Evolutionary conservation across 2,113 vertebrate species (phyloP).

Genomic region (Falcunculus frontatus): DNA sequence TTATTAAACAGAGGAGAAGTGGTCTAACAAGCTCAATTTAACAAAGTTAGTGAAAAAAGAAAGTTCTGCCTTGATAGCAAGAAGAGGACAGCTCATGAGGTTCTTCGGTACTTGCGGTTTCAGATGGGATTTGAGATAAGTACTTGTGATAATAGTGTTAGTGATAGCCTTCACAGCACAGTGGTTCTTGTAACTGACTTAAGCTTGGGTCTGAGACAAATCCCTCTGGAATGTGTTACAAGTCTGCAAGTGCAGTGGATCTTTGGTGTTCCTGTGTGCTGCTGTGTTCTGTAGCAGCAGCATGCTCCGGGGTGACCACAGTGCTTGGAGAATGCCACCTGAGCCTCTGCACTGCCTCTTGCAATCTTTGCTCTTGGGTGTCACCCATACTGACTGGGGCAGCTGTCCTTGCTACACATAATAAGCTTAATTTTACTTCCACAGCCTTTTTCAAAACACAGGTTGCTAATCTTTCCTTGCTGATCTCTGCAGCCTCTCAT

Average conservation of each 20-base stretch:
- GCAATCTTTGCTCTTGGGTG: not conserved
- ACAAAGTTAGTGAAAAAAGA: not conserved
- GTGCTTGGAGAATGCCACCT: not conserved
- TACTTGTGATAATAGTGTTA: not conserved
- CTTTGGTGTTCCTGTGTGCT: not conserved
- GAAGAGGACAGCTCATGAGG: not conserved
- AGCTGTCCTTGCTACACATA: not conserved
- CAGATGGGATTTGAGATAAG: not conserved
- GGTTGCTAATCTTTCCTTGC: not conserved
- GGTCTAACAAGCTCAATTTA: not conserved
- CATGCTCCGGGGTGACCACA: not conserved
- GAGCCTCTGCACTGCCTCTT: not conserved
- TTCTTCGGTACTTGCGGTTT: not conserved
- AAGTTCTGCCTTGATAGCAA: not conserved
- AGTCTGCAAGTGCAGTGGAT: not conserved
- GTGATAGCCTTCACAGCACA: not conserved
- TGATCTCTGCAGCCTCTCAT: not conserved
- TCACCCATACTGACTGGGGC: not conserved
- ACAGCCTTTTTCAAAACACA: not conserved
- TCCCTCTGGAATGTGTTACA: not conserved
- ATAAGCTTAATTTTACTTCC: not conserved
- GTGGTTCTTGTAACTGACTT: not conserved
- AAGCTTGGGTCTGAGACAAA: not conserved
- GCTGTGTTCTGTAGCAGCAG: not conserved
- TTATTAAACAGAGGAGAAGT: not conserved